Base-by-base conservation (phyloP, 2,888 invertebrate species). In the Nemurella pictetii region DNA sequence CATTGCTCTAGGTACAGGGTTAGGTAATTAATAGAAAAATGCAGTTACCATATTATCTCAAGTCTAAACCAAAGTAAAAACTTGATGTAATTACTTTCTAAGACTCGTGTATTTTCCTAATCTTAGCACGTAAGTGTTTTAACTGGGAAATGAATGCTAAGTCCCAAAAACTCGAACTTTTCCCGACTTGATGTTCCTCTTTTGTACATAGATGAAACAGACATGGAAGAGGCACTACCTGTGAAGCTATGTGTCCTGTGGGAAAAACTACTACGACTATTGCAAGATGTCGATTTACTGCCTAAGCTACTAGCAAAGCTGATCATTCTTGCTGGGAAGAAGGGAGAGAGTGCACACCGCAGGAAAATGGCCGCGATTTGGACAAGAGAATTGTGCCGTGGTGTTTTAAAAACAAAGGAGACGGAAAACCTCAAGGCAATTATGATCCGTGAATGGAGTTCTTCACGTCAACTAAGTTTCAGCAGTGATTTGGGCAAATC, bases 351-450 rank as follows among this genome's bases (percentile, higher is more conserved):
- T 30, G 25, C 12, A 25, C 84, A 84, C n/a, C 29, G 84, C 12
- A 28, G 55, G 15, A 15, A 27, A 28, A 74, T 77, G 35, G 78
- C 78, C 4, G 75, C 84, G 30, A 26, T 84, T 20, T 84, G 84
- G 84, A 27, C 75, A 7, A 84, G 75, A 72, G 82, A 82, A 55
- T 26, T 82, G 28, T 82, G 55, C 72, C 27, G 26, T 28, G 82
- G 28, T 75, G 75, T 75, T 35, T 4, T 30, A 3, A 80, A 35
- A 80, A 30, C 26, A 12, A 80, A 27, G 75, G 75, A 28, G 28
- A 75, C 9, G 75, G 9, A 7, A 80, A n/a, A 75, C n/a, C 7
- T 78, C 78, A 78, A 75, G 25, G 29, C 7, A 75, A 75, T 27
- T 28, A 75, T 78, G 78, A 20, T 20, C 9, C 5, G 26, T 25